These are phyloP conservation scores for Poecile montanus DNA, from an alignment of 2,797 vertebrate genomes.

Conservation along the genomic window DNA sequence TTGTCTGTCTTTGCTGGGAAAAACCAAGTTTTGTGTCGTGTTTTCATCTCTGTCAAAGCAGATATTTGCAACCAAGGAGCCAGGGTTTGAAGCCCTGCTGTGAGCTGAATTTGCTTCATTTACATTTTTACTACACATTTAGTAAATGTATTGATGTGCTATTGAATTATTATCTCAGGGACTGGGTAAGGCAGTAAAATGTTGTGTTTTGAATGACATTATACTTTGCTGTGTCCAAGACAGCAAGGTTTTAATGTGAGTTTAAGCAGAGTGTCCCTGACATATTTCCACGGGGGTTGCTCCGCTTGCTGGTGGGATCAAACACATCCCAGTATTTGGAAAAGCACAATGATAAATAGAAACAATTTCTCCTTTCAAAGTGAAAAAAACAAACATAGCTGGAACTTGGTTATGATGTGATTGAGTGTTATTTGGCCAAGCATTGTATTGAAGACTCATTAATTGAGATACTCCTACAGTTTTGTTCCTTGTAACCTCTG, in stretches of 20 bases:
- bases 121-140: not conserved
- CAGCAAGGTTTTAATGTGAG: not conserved
- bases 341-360: not conserved
- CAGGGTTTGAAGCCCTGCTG: not conserved
- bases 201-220: not conserved
- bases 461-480: not conserved
- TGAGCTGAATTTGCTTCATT: not conserved
- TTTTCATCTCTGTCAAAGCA: not conserved
- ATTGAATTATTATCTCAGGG: not conserved
- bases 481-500: constrained; percentile 2
- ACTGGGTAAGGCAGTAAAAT: not conserved
- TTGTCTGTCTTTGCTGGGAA: not conserved
- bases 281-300: not conserved
- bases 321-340: not conserved
- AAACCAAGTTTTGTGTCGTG: accelerated
- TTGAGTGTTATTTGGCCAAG: not conserved
- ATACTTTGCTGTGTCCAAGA: not conserved
- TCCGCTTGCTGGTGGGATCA: not conserved
- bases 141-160: not conserved
- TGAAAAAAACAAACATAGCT: not conserved
- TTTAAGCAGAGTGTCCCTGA: not conserved
- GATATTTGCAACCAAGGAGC: not conserved
- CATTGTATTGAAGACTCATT: not conserved
- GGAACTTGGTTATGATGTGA: not conserved
- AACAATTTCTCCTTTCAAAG: not conserved